These are phyloP conservation scores for Dicrurus megarhynchus DNA, from an alignment of 2,113 vertebrate species.

Conservation along the genomic window DNA sequence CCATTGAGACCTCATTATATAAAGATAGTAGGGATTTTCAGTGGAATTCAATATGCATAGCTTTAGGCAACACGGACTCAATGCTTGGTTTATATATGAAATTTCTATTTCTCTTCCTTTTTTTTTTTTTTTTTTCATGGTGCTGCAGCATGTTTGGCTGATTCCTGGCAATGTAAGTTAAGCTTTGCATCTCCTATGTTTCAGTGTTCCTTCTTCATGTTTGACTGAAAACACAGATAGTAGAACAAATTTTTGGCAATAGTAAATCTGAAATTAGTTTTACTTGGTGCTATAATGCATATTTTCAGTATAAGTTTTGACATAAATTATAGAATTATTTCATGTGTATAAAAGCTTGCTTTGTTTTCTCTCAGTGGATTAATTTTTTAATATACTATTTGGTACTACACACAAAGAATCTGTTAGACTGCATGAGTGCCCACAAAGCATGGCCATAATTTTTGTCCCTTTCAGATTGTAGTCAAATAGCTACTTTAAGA, in stretches of 20 bases:
- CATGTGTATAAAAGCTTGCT: not conserved
- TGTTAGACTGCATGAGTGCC: not conserved
- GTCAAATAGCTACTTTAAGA: not conserved
- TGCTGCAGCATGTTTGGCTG: not conserved
- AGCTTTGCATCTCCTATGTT: not conserved
- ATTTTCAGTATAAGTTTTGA: not conserved
- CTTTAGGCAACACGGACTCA: not conserved
- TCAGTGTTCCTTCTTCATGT: not conserved
- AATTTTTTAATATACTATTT: not conserved
- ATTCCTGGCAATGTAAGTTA: not conserved
- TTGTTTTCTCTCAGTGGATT: not conserved
- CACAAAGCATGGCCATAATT: not conserved
- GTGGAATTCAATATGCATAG: not conserved
- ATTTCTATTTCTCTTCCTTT: not conserved
- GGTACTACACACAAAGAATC: not conserved
- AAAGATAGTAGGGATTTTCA: not conserved
- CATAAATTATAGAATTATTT: not conserved
- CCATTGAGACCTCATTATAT: not conserved
- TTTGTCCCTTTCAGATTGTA: not conserved
- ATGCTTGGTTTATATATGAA: not conserved
- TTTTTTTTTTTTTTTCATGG: not conserved
- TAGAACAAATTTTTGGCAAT: not conserved
- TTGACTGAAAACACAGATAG: not conserved
- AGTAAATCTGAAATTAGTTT: not conserved
- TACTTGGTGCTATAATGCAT: not conserved